phyloP scores from a whole-genome alignment of 2,888 invertebrate species.

The Cosmia trapezina region DNA sequence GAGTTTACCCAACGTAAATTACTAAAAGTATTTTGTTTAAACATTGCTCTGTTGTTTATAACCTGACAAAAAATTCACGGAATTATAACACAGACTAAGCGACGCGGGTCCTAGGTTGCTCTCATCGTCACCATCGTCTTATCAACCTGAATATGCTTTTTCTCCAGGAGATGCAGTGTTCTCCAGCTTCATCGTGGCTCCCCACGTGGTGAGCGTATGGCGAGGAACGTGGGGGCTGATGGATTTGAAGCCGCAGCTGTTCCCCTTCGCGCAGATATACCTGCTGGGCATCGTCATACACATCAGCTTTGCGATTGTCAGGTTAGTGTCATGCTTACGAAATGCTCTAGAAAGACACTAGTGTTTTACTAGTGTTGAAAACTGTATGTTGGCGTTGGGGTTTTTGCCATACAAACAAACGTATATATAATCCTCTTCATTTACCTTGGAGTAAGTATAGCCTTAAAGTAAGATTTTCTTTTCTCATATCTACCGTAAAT shows the following conservation, averaged over 20 bases:
- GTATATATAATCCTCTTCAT: not conserved
- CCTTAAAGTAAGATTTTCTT: not conserved
- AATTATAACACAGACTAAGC: not conserved
- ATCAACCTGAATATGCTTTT: no score
- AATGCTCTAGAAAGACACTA: not conserved
- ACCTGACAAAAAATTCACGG: not conserved
- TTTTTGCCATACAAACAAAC: not conserved
- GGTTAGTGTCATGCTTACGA: slow-evolving; percentile 70
- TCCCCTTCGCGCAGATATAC: slow-evolving; percentile 88
- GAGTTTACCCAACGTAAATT: no score
- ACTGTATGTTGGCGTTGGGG: not conserved
- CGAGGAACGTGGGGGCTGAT: slow-evolving; percentile 95
- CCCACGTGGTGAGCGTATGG: slow-evolving; percentile 96
- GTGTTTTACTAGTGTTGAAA: no score
- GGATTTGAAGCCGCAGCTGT: slow-evolving; percentile 92
- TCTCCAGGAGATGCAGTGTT: slow-evolving; percentile 81
- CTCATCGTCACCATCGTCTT: not conserved
- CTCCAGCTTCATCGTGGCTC: slow-evolving; percentile 91
- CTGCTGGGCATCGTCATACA: slow-evolving; percentile 89
- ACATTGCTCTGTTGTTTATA: not conserved
- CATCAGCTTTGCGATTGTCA: slow-evolving; percentile 89
- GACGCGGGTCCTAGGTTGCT: not conserved
- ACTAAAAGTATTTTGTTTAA: no score
- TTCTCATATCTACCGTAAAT: not conserved
- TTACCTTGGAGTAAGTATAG: no score